Percentiles rank a stretch among this genome's conserved stretches.
These are phyloP conservation scores for Oligia strigilis DNA, from an alignment of 2,888 invertebrate species.

Conservation along the genomic window DNA sequence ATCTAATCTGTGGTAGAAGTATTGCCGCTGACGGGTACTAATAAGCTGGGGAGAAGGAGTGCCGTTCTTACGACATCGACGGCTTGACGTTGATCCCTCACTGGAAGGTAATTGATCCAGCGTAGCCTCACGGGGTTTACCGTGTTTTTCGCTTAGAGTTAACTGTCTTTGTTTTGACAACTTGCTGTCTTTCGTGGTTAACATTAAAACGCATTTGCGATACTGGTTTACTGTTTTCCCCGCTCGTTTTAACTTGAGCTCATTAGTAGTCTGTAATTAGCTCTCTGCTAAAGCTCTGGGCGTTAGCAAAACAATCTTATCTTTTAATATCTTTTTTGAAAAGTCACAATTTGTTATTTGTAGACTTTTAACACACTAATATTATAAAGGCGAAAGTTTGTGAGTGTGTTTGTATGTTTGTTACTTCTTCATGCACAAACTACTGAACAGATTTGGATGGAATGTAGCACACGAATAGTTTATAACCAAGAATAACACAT, in stretches of 20 bases:
- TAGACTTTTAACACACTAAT: neutral
- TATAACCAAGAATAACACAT: too few species aligned
- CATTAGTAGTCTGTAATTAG: neutral
- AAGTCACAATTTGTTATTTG: neutral
- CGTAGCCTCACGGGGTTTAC: conserved; percentile 11
- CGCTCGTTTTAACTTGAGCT: neutral
- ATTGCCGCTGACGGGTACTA: conserved; percentile 52
- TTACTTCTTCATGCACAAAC: too few species aligned
- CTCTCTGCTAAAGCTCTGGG: too few species aligned
- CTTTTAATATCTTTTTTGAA: neutral
- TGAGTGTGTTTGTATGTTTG: too few species aligned
- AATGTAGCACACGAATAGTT: too few species aligned
- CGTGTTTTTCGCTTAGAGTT: conserved; percentile 2
- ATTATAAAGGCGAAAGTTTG: too few species aligned
- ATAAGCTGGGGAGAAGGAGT: conserved; percentile 37
- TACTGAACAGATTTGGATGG: too few species aligned
- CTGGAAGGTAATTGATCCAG: conserved; percentile 49
- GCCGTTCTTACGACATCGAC: conserved; percentile 9
- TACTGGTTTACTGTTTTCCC: neutral
- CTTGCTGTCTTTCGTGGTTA: conserved; percentile 17
- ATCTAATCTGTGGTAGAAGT: neutral
- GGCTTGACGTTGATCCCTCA: conserved; percentile 46
- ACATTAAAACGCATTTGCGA: neutral
- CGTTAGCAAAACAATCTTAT: neutral
- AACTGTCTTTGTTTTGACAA: conserved; percentile 23